A percentile compares a stretch with the other conserved stretches of the same genome.
phyloP scores from a whole-genome alignment of 2,888 invertebrate genomes.

The Cheilosia soror region DNA sequence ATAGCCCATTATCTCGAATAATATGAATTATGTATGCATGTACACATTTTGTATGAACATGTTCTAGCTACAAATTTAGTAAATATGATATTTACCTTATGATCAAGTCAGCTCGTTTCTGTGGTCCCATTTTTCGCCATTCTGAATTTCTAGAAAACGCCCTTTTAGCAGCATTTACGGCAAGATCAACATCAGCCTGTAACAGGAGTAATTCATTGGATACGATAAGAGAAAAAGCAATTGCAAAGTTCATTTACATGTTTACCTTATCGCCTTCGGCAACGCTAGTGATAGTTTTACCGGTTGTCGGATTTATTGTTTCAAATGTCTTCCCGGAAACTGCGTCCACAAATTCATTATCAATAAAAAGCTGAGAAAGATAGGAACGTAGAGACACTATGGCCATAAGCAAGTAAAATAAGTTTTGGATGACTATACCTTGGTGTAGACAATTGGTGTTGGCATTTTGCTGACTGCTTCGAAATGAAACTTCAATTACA shows the following conservation, averaged over 20 bases:
- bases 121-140: conserved; percentile 93
- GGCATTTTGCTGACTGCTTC: neutral
- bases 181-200: conserved; percentile 92
- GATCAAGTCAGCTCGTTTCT: conserved; percentile 90
- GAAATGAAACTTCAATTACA: neutral
- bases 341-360: conserved; percentile 92
- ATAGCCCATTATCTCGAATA: neutral
- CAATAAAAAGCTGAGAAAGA: conserved; percentile 88
- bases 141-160: conserved; percentile 90
- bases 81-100: conserved; percentile 82
- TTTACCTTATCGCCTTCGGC: conserved; percentile 93
- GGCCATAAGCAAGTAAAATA: neutral
- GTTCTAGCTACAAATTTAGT: neutral
- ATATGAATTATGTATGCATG: neutral
- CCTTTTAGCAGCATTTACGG: conserved; percentile 91
- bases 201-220: neutral
- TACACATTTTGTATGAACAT: neutral
- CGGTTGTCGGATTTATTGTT: conserved; percentile 93
- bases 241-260: neutral
- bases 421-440: neutral
- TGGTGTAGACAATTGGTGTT: neutral
- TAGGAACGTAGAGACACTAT: neutral
- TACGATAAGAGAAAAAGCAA: neutral
- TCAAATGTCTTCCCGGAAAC: conserved; percentile 93
- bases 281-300: conserved; percentile 89